Conservation (phyloP, 2,113 vertebrate genomes). For the Spea bombifrons region DNA sequence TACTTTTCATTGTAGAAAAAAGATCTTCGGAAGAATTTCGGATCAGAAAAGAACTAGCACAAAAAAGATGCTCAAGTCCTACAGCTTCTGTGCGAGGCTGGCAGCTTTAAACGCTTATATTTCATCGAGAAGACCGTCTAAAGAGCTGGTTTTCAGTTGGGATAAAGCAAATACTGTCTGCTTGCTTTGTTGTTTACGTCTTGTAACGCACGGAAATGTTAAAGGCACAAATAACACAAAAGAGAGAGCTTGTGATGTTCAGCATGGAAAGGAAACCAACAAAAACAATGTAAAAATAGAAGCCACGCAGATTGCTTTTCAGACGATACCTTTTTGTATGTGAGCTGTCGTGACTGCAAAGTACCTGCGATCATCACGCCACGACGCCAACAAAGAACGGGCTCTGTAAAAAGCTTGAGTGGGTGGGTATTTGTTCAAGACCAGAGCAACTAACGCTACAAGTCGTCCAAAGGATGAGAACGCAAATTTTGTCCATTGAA, state of each 20-base stretch:
- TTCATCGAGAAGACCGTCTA: too few species aligned
- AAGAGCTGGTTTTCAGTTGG: neutral
- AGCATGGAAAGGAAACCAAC: conserved; percentile 18
- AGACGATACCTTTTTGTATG: conserved; percentile 7
- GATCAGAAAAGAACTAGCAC: too few species aligned
- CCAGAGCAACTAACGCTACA: neutral
- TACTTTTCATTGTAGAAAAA: too few species aligned
- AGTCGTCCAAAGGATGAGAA: too few species aligned
- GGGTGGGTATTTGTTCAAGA: neutral
- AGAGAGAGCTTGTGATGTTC: conserved; percentile 1
- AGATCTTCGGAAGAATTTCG: too few species aligned
- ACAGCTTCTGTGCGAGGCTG: too few species aligned
- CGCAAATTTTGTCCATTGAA: too few species aligned
- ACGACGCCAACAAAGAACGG: conserved; percentile 17
- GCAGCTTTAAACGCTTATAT: too few species aligned
- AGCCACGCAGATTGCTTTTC: conserved; percentile 9
- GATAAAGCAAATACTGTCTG: neutral
- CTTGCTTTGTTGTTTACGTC: conserved; percentile 32
- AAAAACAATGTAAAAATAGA: conserved; percentile 24
- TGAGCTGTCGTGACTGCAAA: conserved; percentile 29
- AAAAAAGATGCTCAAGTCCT: too few species aligned
- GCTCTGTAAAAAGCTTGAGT: conserved; percentile 14
- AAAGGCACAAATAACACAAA: conserved; percentile 31
- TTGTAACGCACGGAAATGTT: conserved; percentile 27
- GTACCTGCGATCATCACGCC: conserved; percentile 23